Percentiles rank a stretch among this genome's conserved stretches.
phyloP scores from a whole-genome alignment of 2,113 vertebrate genomes.

The Marmota flaviventris region DNA sequence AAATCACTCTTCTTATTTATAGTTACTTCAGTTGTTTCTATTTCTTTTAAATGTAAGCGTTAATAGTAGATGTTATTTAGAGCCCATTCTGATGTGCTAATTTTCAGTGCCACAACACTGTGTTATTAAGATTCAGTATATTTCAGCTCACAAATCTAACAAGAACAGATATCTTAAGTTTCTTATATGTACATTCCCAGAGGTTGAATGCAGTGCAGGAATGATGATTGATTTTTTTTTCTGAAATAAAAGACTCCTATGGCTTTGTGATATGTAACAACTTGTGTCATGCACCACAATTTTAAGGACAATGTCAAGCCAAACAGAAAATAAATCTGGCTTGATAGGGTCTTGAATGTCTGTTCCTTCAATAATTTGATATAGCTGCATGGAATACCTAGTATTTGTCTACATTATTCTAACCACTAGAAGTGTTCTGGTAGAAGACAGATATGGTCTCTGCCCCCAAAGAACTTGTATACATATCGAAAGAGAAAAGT shows the following conservation, averaged over 20 bases:
- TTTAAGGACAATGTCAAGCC: background rate
- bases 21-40: background rate
- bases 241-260: background rate
- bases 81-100: background rate
- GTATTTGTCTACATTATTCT: background rate
- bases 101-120: constrained; percentile 45
- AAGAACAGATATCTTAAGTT: constrained; percentile 40
- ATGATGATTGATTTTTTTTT: background rate
- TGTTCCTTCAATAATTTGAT: background rate
- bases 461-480: background rate
- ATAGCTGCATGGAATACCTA: background rate
- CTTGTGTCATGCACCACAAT: background rate
- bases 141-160: constrained; percentile 6
- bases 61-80: background rate
- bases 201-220: background rate
- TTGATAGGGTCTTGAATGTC: background rate
- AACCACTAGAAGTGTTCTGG: fast-evolving
- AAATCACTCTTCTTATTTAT: background rate
- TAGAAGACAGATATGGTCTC: background rate
- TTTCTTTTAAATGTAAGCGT: constrained; percentile 24
- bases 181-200: background rate
- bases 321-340: constrained; percentile 1
- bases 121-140: background rate
- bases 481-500: background rate
- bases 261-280: constrained; percentile 22